Evolutionary conservation across 2,888 invertebrate species (phyloP).

Genomic region (Sabellastarte sp.): DNA sequence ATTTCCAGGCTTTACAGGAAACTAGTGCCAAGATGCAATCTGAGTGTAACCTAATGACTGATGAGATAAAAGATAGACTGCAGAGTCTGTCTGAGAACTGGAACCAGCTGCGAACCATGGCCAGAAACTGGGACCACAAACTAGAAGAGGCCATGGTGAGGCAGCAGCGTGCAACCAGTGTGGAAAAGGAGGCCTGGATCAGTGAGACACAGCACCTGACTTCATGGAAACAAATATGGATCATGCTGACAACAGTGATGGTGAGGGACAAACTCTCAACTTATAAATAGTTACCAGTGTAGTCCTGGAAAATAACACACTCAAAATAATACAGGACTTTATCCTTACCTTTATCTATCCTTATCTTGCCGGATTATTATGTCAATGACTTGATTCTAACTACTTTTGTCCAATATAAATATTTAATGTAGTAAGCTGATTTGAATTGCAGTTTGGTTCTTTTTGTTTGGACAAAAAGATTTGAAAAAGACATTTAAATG

Average conservation of each 20-base stretch:
- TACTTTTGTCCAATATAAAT: too few species aligned
- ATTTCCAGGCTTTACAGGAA: constrained; percentile 66
- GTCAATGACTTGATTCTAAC: too few species aligned
- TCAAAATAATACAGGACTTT: too few species aligned
- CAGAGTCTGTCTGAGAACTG: constrained; percentile 75
- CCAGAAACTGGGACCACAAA: constrained; percentile 75
- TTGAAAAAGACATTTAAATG: too few species aligned
- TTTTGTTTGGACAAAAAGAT: too few species aligned
- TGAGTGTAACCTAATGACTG: constrained; percentile 63
- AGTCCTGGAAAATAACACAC: too few species aligned
- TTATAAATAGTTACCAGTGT: too few species aligned
- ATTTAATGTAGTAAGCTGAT: too few species aligned
- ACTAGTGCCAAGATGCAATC: constrained; percentile 83
- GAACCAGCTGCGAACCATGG: constrained; percentile 77
- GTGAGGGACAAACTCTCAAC: too few species aligned
- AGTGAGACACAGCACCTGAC: constrained; percentile 89
- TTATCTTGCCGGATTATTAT: too few species aligned
- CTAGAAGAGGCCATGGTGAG: constrained; percentile 90
- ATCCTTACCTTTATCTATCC: too few species aligned
- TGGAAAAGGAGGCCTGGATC: constrained; percentile 99
- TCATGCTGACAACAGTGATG: constrained; percentile 85
- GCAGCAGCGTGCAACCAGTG: constrained; percentile 95
- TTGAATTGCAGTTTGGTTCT: too few species aligned
- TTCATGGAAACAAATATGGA: constrained; percentile 93
- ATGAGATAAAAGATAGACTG: constrained; percentile 48